Conservation (phyloP, 2,888 invertebrate species). For the Machimus atricapillus region DNA sequence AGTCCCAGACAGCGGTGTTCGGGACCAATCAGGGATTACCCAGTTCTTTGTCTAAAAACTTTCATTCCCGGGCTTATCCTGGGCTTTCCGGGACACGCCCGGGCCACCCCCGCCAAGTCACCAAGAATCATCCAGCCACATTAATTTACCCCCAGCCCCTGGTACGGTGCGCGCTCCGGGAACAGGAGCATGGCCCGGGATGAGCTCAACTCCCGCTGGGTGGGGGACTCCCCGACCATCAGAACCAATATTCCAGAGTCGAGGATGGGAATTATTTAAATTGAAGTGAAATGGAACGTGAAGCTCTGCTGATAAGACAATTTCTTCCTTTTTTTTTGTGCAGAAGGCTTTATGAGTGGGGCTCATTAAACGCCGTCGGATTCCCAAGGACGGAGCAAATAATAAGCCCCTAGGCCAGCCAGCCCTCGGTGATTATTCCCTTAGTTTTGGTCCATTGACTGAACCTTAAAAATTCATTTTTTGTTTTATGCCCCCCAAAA, state of each 20-base stretch:
- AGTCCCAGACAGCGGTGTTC: neutral
- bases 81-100: neutral
- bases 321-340: constrained; percentile 31
- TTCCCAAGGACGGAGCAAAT: neutral
- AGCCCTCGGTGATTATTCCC: neutral
- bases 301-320: constrained; percentile 28
- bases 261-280: constrained; percentile 28
- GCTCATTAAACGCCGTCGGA: constrained; percentile 13
- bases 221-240: neutral
- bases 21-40: constrained; percentile 6
- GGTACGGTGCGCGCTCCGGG: neutral
- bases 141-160: neutral
- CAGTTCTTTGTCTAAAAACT: constrained; percentile 19
- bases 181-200: neutral
- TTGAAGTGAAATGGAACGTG: constrained; percentile 39
- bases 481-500: neutral
- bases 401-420: neutral
- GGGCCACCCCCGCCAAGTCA: neutral
- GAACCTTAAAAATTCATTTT: neutral
- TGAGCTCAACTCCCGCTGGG: neutral
- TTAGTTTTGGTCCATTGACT: neutral
- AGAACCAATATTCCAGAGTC: neutral
- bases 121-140: neutral
- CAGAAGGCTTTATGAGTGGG: constrained; percentile 2
- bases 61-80: neutral